These are phyloP conservation scores for Notarius lentiginosus DNA, from an alignment of 2,113 vertebrate species.

Conservation along the genomic window DNA sequence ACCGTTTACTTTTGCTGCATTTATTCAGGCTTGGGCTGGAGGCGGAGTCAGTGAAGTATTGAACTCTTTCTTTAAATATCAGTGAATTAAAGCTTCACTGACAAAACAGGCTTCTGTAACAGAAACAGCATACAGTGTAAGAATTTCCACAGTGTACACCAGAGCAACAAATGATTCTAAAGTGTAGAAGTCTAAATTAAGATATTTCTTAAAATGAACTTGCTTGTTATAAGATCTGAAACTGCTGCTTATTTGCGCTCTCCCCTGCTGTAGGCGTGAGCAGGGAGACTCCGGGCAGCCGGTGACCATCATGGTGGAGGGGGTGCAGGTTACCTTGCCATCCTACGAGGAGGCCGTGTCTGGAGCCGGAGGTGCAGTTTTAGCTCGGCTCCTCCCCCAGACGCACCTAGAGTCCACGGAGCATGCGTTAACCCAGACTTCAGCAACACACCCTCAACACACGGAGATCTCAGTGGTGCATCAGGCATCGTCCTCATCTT, in stretches of 20 bases:
- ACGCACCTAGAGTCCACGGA: slow-evolving; percentile 72
- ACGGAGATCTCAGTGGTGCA: slow-evolving; percentile 66
- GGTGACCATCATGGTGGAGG: slow-evolving; percentile 93
- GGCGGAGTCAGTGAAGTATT: background rate
- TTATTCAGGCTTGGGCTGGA: background rate
- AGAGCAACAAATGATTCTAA: background rate
- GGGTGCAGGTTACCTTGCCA: slow-evolving; percentile 90
- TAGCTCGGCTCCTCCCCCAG: slow-evolving; percentile 47
- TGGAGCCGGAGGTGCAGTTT: slow-evolving; percentile 69
- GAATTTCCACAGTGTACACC: background rate
- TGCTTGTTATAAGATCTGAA: background rate
- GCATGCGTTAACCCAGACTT: slow-evolving; percentile 5
- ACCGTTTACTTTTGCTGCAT: background rate
- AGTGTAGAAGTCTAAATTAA: background rate
- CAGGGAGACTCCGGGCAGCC: slow-evolving; percentile 88
- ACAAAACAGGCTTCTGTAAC: background rate
- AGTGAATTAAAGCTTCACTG: background rate
- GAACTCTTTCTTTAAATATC: background rate
- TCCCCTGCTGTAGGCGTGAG: slow-evolving; percentile 78
- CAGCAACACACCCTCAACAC: slow-evolving; percentile 48
- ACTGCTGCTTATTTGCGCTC: background rate
- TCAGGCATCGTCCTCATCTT: slow-evolving; percentile 75
- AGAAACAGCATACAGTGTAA: background rate
- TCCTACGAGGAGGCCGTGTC: slow-evolving; percentile 98
- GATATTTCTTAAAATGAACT: background rate